phyloP scores from a whole-genome alignment of 2,888 invertebrate species.

The Thera obeliscata region DNA sequence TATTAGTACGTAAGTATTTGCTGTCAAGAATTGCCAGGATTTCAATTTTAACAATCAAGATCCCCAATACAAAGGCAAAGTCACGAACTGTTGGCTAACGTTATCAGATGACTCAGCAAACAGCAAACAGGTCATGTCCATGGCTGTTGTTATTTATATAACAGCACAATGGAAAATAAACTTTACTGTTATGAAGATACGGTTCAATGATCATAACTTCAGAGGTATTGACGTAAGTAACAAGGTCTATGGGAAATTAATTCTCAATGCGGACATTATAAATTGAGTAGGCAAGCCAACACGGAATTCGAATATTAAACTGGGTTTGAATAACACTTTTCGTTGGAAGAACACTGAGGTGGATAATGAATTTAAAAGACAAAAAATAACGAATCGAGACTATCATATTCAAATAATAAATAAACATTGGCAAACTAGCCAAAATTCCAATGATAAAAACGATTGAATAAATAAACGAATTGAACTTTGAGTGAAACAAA shows the following conservation, averaged over 20 bases:
- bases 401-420: too few species aligned
- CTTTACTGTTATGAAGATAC: conserved; percentile 20
- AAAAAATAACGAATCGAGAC: neutral
- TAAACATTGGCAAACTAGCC: too few species aligned
- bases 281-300: conserved; percentile 33
- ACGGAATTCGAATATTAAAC: conserved; percentile 20
- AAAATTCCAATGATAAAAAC: too few species aligned
- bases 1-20: neutral
- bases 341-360: neutral
- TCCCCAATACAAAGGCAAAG: conserved; percentile 44
- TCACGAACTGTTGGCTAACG: conserved; percentile 55
- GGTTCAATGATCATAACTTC: conserved; percentile 20
- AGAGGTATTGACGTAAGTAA: conserved; percentile 29
- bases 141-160: conserved; percentile 26
- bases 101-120: conserved; percentile 49
- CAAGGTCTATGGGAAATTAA: conserved; percentile 51
- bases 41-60: conserved; percentile 24
- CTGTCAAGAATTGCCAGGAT: conserved; percentile 7
- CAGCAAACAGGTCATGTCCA: conserved; percentile 56
- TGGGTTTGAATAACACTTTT: conserved; percentile 10
- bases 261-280: conserved; percentile 41
- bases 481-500: neutral
- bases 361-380: neutral
- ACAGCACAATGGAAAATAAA: conserved; percentile 16
- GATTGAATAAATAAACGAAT: too few species aligned